Evolutionary conservation across 2,888 invertebrate species (phyloP).

Genomic region (Thelaira solivaga): DNA sequence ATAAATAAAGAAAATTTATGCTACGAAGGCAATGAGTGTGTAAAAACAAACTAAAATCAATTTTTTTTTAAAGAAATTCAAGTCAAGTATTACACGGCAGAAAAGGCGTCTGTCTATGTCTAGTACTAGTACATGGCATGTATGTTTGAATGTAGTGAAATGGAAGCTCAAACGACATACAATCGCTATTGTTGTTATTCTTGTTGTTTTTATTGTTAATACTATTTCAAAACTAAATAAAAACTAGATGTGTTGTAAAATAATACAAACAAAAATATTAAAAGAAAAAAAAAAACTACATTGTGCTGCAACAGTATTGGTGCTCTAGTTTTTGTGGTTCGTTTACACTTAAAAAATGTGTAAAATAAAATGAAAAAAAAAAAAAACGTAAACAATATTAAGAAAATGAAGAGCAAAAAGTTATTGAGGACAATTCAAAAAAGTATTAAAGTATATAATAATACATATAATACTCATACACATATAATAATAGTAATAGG

Average conservation of each 20-base stretch:
- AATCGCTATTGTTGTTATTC: slow-evolving; percentile 14
- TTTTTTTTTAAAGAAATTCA: slow-evolving; percentile 48
- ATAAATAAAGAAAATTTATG: background rate
- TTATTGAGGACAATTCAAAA: slow-evolving; percentile 2
- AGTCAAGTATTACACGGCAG: slow-evolving; percentile 40
- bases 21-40: background rate
- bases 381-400: background rate
- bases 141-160: background rate
- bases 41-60: slow-evolving; percentile 35
- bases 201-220: slow-evolving; percentile 11
- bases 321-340: slow-evolving; percentile 52
- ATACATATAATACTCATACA: no score
- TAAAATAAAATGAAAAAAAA: background rate
- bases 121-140: no score
- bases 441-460: slow-evolving; percentile 1
- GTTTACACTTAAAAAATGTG: slow-evolving; percentile 31
- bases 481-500: no score
- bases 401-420: background rate
- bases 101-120: background rate
- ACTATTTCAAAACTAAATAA: slow-evolving; percentile 21
- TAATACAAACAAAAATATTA: background rate
- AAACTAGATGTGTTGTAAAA: slow-evolving; percentile 48
- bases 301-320: slow-evolving; percentile 11
- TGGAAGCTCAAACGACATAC: slow-evolving; percentile 23
- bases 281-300: background rate